A percentile compares a stretch with the other conserved stretches of the same genome.
Conservation (phyloP, 2,113 vertebrate species). For the Galbula dea region DNA sequence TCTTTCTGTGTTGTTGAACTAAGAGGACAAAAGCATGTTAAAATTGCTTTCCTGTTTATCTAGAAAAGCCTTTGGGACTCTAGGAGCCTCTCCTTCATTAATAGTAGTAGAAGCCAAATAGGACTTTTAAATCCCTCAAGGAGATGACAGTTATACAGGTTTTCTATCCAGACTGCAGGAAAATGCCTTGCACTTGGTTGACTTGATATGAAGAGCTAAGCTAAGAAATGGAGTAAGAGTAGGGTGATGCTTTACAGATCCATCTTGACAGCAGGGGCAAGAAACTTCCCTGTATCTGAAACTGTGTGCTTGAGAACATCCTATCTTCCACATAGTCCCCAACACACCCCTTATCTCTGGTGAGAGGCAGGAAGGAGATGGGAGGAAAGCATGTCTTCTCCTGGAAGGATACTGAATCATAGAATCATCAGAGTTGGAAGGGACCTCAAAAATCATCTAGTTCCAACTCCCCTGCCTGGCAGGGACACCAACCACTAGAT, state of each 20-base stretch:
- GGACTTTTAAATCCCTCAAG: neutral
- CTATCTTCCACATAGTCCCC: neutral
- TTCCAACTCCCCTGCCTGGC: no score
- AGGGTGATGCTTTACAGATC: neutral
- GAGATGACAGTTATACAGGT: neutral
- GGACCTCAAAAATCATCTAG: no score
- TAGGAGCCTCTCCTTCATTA: neutral
- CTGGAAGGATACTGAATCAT: neutral
- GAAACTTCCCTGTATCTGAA: neutral
- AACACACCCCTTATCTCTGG: neutral
- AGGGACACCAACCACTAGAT: no score
- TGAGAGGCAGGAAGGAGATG: neutral
- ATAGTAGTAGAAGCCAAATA: neutral
- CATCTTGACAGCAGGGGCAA: neutral
- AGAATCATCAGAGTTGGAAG: no score
- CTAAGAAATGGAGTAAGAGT: neutral
- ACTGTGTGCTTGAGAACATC: neutral
- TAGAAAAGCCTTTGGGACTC: neutral
- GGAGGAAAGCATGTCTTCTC: neutral
- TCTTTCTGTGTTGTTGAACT: neutral
- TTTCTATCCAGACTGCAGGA: neutral
- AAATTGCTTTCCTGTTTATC: neutral
- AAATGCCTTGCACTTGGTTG: neutral
- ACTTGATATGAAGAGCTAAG: neutral
- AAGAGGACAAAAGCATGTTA: neutral